phyloP scores from a whole-genome alignment of 2,797 vertebrate genomes.

The Rhynchotus rufescens region DNA sequence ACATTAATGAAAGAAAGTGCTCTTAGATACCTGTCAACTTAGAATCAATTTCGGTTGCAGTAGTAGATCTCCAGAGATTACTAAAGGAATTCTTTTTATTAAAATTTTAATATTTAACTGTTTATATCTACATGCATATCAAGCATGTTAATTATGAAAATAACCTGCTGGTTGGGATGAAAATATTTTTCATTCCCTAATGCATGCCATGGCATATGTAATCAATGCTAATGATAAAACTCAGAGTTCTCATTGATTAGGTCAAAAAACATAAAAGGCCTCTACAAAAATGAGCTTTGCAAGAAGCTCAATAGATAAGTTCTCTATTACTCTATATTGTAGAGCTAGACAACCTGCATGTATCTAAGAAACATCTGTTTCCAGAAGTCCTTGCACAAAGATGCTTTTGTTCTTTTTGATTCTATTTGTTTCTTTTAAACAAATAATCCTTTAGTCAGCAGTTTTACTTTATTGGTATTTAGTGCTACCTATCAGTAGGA shows the following conservation, averaged over 20 bases:
- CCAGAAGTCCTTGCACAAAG: neutral
- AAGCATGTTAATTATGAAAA: neutral
- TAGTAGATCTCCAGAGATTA: neutral
- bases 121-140: neutral
- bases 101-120: neutral
- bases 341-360: neutral
- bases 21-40: neutral
- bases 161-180: neutral
- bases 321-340: neutral
- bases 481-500: neutral
- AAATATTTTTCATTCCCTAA: neutral
- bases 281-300: neutral
- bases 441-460: neutral
- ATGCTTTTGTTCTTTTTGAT: neutral
- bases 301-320: neutral
- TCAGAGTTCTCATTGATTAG: neutral
- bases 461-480: neutral
- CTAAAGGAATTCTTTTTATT: neutral
- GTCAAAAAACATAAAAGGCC: neutral
- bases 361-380: neutral
- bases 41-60: neutral
- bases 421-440: neutral
- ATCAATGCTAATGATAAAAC: neutral
- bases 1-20: neutral
- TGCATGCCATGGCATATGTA: neutral